Evolutionary conservation across 2,113 vertebrate species (phyloP).

Genomic region (Podarcis cretensis): DNA sequence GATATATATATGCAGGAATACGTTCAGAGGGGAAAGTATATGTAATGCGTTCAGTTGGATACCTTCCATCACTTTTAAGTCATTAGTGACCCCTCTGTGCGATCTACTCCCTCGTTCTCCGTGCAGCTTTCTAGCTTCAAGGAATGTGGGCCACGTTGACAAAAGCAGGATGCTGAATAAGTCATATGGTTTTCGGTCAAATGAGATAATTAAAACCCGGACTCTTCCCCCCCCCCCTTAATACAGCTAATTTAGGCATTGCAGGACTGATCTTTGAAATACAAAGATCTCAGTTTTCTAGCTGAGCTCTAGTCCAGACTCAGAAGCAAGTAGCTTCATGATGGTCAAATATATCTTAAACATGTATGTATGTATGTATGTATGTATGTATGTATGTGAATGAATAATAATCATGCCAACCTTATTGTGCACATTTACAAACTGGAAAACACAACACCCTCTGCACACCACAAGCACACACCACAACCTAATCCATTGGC

Average conservation of each 20-base stretch:
- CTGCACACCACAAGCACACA: too few relatives aligned
- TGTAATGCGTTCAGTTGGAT: slow-evolving; percentile 50
- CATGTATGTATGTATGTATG: too few relatives aligned
- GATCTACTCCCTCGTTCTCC: slow-evolving; percentile 28
- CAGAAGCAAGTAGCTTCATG: neutral
- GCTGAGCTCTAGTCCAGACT: neutral
- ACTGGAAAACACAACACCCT: too few relatives aligned
- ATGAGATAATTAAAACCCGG: neutral
- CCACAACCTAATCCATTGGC: too few relatives aligned
- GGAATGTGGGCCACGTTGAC: fast-evolving
- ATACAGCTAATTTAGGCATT: neutral
- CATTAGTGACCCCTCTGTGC: slow-evolving; percentile 43
- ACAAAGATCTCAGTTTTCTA: neutral
- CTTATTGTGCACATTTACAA: too few relatives aligned
- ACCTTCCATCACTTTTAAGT: slow-evolving; percentile 33
- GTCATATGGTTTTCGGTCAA: slow-evolving; percentile 22
- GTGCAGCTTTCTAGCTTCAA: slow-evolving; percentile 36
- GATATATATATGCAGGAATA: neutral
- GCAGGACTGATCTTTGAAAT: neutral
- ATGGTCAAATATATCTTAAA: neutral
- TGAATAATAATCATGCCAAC: too few relatives aligned
- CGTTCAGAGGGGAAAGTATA: slow-evolving; percentile 24
- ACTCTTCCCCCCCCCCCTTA: neutral
- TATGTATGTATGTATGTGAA: too few relatives aligned
- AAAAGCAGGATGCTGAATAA: slow-evolving; percentile 34